phyloP scores from a whole-genome alignment of 2,797 vertebrate genomes.

The Geotria australis region DNA sequence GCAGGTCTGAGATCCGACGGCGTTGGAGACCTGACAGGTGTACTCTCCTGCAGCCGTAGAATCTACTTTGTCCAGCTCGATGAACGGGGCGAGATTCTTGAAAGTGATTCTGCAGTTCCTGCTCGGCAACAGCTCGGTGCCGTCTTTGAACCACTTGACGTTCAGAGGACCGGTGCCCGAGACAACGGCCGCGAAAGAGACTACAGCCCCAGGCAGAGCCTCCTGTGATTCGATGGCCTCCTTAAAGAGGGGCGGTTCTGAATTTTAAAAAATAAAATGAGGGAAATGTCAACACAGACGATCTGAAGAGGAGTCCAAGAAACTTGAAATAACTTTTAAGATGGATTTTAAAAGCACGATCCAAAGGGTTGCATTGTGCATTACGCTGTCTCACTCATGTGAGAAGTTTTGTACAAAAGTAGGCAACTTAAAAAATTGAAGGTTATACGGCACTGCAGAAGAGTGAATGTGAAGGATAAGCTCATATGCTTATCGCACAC shows the following conservation, averaged over 20 bases:
- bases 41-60: constrained; percentile 53
- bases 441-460: no score
- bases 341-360: no score
- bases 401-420: no score
- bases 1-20: constrained; percentile 50
- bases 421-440: no score
- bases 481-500: no score
- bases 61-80: constrained; percentile 65
- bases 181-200: background rate
- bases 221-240: background rate
- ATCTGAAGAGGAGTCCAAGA: no score
- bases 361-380: no score
- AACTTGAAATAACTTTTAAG: no score
- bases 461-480: no score
- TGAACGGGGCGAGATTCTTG: background rate
- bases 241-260: background rate
- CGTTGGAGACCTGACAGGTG: constrained; percentile 62
- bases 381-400: no score
- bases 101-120: background rate
- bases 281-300: no score
- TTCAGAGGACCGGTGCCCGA: background rate
- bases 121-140: background rate
- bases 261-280: background rate
- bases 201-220: background rate
- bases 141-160: background rate